phyloP scores from a whole-genome alignment of 1,140 invertebrate species.

The Cotesia typhae region DNA sequence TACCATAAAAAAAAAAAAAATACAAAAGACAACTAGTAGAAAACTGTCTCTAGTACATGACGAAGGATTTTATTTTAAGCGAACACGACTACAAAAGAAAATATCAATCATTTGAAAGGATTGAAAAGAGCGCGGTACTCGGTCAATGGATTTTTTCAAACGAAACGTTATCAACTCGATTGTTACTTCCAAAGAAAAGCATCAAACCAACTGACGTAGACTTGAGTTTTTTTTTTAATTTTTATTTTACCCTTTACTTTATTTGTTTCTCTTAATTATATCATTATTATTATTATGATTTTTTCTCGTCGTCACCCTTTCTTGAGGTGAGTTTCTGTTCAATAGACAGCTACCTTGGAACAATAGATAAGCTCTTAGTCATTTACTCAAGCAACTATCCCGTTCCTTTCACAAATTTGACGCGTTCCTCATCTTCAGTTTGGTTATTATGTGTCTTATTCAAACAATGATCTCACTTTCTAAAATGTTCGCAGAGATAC shows the following conservation, averaged over 20 bases:
- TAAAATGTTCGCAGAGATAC: neutral
- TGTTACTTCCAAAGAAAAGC: constrained; percentile 14
- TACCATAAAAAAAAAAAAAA: too few relatives aligned
- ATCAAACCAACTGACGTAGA: neutral
- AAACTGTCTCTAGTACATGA: too few relatives aligned
- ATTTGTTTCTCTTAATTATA: neutral
- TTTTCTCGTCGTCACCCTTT: neutral
- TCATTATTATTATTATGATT: neutral
- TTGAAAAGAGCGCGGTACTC: neutral
- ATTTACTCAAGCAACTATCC: constrained; percentile 21
- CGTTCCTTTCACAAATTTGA: constrained; percentile 29
- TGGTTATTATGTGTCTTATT: neutral
- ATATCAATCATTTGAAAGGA: constrained; percentile 7
- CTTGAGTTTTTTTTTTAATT: constrained; percentile 1
- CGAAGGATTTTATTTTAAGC: too few relatives aligned
- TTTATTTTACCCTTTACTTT: neutral
- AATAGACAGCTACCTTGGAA: constrained; percentile 3
- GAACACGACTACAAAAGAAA: too few relatives aligned
- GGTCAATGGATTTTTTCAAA: neutral
- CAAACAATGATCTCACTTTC: constrained; percentile 7
- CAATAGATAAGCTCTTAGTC: constrained; percentile 8
- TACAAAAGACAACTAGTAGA: too few relatives aligned
- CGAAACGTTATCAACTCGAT: constrained; percentile 7
- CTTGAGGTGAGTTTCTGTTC: neutral
- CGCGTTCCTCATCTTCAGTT: constrained; percentile 7